Evolutionary conservation across 1,140 invertebrate genomes (phyloP).

Genomic region (Leptinotarsa lineolata): DNA sequence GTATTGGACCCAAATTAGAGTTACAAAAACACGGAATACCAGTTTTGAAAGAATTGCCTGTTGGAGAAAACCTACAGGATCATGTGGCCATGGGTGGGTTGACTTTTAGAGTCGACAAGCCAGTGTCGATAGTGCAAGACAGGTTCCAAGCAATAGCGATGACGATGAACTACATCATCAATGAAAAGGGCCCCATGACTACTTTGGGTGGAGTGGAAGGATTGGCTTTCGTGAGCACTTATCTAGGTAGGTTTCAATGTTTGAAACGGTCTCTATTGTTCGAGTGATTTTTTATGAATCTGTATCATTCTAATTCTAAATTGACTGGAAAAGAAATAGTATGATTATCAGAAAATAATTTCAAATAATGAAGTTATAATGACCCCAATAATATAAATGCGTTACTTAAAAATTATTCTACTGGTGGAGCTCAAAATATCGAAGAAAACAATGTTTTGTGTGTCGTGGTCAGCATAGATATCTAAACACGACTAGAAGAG

Average conservation of each 20-base stretch:
- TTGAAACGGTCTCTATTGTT: neutral
- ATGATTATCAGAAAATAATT: too few relatives aligned
- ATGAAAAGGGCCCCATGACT: constrained; percentile 81
- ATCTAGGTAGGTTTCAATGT: constrained; percentile 54
- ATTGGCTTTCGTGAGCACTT: constrained; percentile 80
- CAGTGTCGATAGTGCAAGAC: constrained; percentile 75
- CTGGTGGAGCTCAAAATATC: too few relatives aligned
- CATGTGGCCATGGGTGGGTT: constrained; percentile 82
- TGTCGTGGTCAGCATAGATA: too few relatives aligned
- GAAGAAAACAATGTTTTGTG: too few relatives aligned
- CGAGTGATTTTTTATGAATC: too few relatives aligned
- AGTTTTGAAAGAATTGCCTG: constrained; percentile 73
- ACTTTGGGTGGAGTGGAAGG: constrained; percentile 84
- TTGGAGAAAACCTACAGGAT: constrained; percentile 79
- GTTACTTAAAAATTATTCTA: too few relatives aligned
- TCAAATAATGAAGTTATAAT: too few relatives aligned
- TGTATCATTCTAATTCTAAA: too few relatives aligned
- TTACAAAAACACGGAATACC: constrained; percentile 71
- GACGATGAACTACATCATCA: constrained; percentile 77
- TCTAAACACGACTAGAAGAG: too few relatives aligned
- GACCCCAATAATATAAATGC: too few relatives aligned
- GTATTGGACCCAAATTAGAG: constrained; percentile 79
- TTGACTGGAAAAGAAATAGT: too few relatives aligned
- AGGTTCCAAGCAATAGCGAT: constrained; percentile 73
- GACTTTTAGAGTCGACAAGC: constrained; percentile 75